Evolutionary conservation across 2,113 vertebrate genomes (phyloP), one percentile per base, ranked within the genome.

Genomic region (Bathybates hornii): DNA sequence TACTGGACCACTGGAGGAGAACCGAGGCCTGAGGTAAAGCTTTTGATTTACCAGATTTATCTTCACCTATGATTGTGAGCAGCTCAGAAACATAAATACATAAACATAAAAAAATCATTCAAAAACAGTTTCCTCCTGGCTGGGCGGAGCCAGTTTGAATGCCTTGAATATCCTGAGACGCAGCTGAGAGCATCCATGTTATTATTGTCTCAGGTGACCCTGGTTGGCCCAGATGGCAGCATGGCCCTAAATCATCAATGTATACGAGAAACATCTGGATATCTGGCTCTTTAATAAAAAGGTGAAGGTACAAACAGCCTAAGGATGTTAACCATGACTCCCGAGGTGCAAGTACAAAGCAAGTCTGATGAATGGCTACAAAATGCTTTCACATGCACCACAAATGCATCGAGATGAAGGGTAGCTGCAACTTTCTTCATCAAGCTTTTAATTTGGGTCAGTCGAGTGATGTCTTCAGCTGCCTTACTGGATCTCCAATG

Each of bases 401-500:
- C 3, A 45, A 73, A 73, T 45, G 13, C 3, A 4, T 27, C 1
- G 5, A 73, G 41, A 73, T 73, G 1, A 73, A 45, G 68, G 41
- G 2, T 1, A 45, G 1, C 17, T 63, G 66, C 13, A 73, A 43
- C 0, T 73, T 73, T 27, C 41, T 45, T 17, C 13, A 17, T 45
- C 5, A 45, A 17, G 13, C 21, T 76, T 76, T 48, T 48, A 29
- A 76, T 76, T 27, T 48, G 41, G 3, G 2, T 48, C 16, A 76
- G 71, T 76, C 6, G 9, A 59, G 45, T 82, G 7, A 57, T 2
- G 17, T 27, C n/a, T 61, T 9, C 14, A 38, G 27, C 52, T 3
- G 41, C 87, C 86, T 95, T 81, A 97, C 98, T 10, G 59, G 14
- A 5, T 92, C 95, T 92, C 98, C 98, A 4, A 52, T 86, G 71